Evolutionary conservation across 2,888 invertebrate genomes (phyloP).

Genomic region (Drosophila prostipennis): DNA sequence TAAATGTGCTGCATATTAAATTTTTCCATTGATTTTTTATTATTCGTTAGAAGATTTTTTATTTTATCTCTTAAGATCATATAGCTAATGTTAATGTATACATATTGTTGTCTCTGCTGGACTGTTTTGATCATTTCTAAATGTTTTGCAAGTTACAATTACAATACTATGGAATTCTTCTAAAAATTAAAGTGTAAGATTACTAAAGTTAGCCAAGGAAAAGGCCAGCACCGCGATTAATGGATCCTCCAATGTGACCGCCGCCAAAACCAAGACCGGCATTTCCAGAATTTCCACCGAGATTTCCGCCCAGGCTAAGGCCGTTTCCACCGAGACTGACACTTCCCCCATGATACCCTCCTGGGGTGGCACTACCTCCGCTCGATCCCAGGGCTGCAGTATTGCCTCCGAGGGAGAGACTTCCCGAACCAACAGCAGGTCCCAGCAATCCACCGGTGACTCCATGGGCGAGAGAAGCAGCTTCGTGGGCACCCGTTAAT

Average conservation of each 20-base stretch:
- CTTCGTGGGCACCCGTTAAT: slow-evolving; percentile 6
- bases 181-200: background rate
- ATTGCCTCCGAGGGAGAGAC: slow-evolving; percentile 3
- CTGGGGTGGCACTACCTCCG: background rate
- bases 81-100: background rate
- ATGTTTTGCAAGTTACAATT: background rate
- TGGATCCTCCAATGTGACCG: slow-evolving; percentile 15
- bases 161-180: slow-evolving; percentile 1
- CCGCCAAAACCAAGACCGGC: slow-evolving; percentile 16
- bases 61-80: background rate
- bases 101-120: background rate
- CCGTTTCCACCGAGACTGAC: slow-evolving; percentile 13
- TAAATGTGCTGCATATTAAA: background rate
- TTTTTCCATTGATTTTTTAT: background rate
- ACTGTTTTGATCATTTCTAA: background rate
- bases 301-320: slow-evolving; percentile 19
- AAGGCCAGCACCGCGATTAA: slow-evolving; percentile 17
- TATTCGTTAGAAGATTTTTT: background rate
- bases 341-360: slow-evolving; percentile 10
- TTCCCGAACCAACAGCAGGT: slow-evolving; percentile 2
- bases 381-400: background rate
- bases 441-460: slow-evolving; percentile 2
- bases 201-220: slow-evolving; percentile 17
- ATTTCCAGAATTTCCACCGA: slow-evolving; percentile 6
- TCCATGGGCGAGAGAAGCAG: slow-evolving; percentile 7